Conservation (phyloP, 1,140 invertebrate genomes). For the Macrostomum lignano region DNA sequence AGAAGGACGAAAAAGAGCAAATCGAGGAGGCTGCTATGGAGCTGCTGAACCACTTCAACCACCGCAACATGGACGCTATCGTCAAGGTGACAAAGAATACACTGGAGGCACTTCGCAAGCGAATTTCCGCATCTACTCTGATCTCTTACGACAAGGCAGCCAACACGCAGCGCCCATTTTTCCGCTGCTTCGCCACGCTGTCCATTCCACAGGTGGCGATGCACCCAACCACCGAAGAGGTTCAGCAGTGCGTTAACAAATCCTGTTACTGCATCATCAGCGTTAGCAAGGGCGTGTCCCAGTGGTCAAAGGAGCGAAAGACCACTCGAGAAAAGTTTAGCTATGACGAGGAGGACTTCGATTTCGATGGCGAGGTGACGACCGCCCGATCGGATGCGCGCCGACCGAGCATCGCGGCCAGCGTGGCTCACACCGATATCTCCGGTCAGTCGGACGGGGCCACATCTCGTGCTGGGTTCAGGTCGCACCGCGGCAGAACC, state of each 20-base stretch:
- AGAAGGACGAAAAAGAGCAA: slow-evolving; percentile 43
- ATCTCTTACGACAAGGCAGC: slow-evolving; percentile 15
- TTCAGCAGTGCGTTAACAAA: slow-evolving; percentile 55
- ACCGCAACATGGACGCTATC: slow-evolving; percentile 43
- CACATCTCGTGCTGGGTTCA: too few species aligned
- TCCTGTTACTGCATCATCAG: slow-evolving; percentile 53
- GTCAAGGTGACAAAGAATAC: slow-evolving; percentile 50
- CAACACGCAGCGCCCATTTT: slow-evolving; percentile 15
- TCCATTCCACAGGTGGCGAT: slow-evolving; percentile 59
- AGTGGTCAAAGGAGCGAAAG: slow-evolving; percentile 41
- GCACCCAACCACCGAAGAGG: slow-evolving; percentile 58
- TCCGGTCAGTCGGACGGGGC: too few species aligned
- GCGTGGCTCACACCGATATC: too few species aligned
- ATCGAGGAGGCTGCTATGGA: slow-evolving; percentile 12
- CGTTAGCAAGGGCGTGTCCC: slow-evolving; percentile 57
- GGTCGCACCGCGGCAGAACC: too few species aligned
- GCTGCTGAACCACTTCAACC: slow-evolving; percentile 22
- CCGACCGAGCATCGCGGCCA: too few species aligned
- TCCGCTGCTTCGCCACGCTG: slow-evolving; percentile 38
- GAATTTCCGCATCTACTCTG: slow-evolving; percentile 22
- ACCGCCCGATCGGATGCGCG: too few species aligned
- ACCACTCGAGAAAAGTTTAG: too few species aligned
- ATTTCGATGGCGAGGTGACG: too few species aligned
- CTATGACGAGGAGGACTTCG: too few species aligned
- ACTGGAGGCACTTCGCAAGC: slow-evolving; percentile 39